Evolutionary conservation across 2,888 invertebrate species (phyloP), one percentile per base, ranked within the genome.

Genomic region (Apamea sordens): DNA sequence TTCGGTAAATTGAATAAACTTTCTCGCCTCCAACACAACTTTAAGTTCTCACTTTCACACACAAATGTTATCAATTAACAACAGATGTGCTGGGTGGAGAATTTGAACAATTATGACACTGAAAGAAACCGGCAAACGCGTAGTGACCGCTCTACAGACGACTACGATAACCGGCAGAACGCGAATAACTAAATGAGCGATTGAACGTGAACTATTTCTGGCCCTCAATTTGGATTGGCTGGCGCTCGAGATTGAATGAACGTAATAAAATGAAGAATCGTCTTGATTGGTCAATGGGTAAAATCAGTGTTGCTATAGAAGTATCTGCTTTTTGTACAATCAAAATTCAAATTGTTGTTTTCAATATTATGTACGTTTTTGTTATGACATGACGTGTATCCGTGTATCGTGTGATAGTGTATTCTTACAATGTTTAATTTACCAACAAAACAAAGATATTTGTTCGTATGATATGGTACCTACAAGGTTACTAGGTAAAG

Each of bases 91-190:
- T 86, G 89, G 84, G 89, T 90, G 85, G 86, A 88, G 86, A 90
- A 86, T 86, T 85, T 79, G 80, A 84, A 86, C 83, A 92, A 75
- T 77, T 91, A 83, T 79, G 85, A 92, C 94, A 95, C 94, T 93
- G 89, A 94, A 93, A 87, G 83, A 85, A 84, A 94, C 95, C 96
- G 96, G 95, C 90, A 73, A 91, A 88, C 79, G 84, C 88, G 94
- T 94, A 96, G 95, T 95, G 94, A 95, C 94, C 88, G 91, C 91
- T 93, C 92, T 88, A 90, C 89, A 94, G 93, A 93, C 96, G 93
- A 96, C 96, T 94, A 95, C 94, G 73, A 88, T 72, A 77, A 92
- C 95, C 96, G 94, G 95, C 93, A 89, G 86, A 92, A 86, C 94
- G 93, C 96, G 94, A 96, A 87, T 91, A 91, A 96, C 95, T 96